phyloP scores from a whole-genome alignment of 2,888 invertebrate genomes.

The Tethea ocularis region DNA sequence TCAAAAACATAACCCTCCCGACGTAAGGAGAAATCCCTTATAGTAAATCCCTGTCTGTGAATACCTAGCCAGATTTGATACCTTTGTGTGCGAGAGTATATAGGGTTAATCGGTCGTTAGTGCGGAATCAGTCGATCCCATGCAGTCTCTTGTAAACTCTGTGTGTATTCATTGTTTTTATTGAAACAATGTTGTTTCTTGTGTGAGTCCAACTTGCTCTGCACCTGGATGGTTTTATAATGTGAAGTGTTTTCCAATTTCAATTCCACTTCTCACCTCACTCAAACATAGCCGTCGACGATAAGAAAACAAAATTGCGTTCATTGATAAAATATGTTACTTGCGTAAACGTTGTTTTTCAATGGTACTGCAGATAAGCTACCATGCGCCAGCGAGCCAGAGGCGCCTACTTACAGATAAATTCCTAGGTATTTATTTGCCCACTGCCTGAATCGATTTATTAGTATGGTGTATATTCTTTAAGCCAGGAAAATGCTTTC shows the following conservation, averaged over 20 bases:
- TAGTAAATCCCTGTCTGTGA: no score
- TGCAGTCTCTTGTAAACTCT: no score
- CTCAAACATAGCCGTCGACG: conserved; percentile 41
- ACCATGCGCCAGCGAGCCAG: conserved; percentile 10
- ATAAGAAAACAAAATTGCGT: conserved; percentile 63
- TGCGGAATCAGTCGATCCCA: no score
- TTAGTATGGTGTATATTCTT: background rate
- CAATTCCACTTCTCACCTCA: conserved; percentile 19
- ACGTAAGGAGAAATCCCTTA: no score
- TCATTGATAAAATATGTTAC: conserved; percentile 65
- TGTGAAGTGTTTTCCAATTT: conserved; percentile 12
- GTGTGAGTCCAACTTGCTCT: no score
- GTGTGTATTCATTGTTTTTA: no score
- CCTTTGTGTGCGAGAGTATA: no score
- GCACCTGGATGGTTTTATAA: background rate
- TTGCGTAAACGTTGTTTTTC: conserved; percentile 72
- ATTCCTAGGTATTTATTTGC: background rate
- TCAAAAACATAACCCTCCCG: no score
- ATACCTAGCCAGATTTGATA: no score
- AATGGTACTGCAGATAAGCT: conserved; percentile 60
- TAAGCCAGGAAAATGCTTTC: no score
- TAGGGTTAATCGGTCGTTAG: no score
- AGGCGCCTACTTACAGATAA: conserved; percentile 48
- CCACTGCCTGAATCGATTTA: conserved; percentile 12
- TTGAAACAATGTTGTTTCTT: no score